These are phyloP conservation scores for Sturmia bella DNA, from an alignment of 2,888 invertebrate genomes.

Conservation along the genomic window DNA sequence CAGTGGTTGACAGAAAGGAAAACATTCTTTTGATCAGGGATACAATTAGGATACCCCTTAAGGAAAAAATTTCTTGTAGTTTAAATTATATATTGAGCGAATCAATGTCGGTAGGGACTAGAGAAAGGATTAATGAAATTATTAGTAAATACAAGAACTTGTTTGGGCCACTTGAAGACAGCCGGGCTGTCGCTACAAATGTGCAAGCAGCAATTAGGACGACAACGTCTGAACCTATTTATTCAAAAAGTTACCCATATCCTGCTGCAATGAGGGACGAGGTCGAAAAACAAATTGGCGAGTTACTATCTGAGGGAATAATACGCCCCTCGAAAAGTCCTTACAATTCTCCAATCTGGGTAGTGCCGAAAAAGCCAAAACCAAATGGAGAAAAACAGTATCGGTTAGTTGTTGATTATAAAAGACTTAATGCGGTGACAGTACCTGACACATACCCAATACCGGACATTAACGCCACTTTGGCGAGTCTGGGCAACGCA, in stretches of 20 bases:
- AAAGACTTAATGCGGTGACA: constrained; percentile 69
- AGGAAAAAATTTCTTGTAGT: neutral
- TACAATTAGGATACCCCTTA: neutral
- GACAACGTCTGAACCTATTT: neutral
- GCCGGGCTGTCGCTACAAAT: neutral
- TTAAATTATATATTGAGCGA: constrained; percentile 21
- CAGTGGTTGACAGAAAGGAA: constrained; percentile 20
- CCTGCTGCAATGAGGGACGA: constrained; percentile 61
- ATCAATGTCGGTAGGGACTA: neutral
- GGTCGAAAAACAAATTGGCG: constrained; percentile 74
- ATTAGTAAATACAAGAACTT: neutral
- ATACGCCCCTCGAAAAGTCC: constrained; percentile 74
- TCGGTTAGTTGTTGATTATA: no score
- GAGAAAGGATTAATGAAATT: neutral
- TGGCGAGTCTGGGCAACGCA: constrained; percentile 66
- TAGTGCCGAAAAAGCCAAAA: no score
- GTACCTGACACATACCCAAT: constrained; percentile 44
- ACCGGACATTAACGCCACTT: constrained; percentile 67
- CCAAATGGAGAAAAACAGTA: no score
- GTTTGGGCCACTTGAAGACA: no score
- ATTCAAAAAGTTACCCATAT: neutral
- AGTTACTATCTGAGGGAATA: constrained; percentile 74
- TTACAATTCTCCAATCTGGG: constrained; percentile 72
- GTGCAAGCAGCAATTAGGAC: neutral
- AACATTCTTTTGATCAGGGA: constrained; percentile 1